These are phyloP conservation scores for Nomada fabriciana DNA, from an alignment of 2,888 invertebrate species.

Conservation along the genomic window DNA sequence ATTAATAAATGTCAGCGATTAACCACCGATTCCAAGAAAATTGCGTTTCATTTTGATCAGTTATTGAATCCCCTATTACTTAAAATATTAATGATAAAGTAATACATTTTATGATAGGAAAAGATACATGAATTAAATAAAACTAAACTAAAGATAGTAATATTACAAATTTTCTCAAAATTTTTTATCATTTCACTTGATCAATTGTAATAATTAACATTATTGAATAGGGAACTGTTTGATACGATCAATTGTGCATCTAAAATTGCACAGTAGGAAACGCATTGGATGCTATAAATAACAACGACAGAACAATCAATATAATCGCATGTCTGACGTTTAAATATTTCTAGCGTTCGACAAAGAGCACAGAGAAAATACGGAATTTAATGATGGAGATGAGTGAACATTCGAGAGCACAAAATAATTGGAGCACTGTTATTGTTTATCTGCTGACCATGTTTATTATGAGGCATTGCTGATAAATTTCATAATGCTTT, in stretches of 20 bases:
- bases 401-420: neutral
- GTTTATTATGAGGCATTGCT: neutral
- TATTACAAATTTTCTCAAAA: too few relatives aligned
- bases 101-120: neutral
- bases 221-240: neutral
- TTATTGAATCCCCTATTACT: neutral
- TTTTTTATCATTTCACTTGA: neutral
- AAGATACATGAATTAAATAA: too few relatives aligned
- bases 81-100: neutral
- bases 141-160: too few relatives aligned
- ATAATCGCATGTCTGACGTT: constrained; percentile 1
- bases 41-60: neutral
- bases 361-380: neutral
- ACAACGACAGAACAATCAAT: neutral
- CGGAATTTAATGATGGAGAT: constrained; percentile 23
- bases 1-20: constrained; percentile 33
- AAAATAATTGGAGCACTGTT: constrained; percentile 6
- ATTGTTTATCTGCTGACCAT: constrained; percentile 1
- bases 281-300: neutral
- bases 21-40: constrained; percentile 47
- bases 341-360: neutral
- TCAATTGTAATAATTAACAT: neutral
- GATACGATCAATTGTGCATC: neutral
- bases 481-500: neutral
- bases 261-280: constrained; percentile 1